Conservation (phyloP, 1,140 invertebrate genomes). For the Habropoda laboriosa region DNA sequence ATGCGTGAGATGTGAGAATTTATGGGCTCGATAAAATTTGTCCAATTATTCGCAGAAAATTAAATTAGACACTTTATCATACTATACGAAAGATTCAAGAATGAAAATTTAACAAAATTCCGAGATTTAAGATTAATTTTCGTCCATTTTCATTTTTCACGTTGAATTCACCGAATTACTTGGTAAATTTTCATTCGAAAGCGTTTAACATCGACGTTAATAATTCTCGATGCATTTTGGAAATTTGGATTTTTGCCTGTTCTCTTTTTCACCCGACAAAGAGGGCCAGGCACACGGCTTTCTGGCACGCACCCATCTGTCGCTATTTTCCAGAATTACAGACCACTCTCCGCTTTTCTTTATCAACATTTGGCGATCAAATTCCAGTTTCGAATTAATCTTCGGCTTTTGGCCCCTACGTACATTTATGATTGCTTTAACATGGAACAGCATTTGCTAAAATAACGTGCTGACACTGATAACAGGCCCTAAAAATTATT, state of each 20-base stretch:
- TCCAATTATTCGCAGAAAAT: too few species aligned
- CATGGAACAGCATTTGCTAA: not conserved
- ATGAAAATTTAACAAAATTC: too few species aligned
- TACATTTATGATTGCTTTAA: constrained; percentile 28
- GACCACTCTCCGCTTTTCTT: constrained; percentile 32
- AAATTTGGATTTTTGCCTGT: constrained; percentile 69
- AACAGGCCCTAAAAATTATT: constrained; percentile 14
- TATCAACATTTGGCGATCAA: constrained; percentile 59
- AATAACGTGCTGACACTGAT: constrained; percentile 45
- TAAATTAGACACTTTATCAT: too few species aligned
- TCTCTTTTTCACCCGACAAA: constrained; percentile 52
- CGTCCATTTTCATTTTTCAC: too few species aligned
- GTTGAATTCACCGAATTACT: too few species aligned
- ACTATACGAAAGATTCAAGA: too few species aligned
- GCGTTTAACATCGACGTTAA: not conserved
- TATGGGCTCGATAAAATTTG: too few species aligned
- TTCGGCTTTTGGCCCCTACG: constrained; percentile 13
- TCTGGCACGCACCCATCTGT: constrained; percentile 62
- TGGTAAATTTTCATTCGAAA: too few species aligned
- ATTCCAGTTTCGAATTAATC: constrained; percentile 63
- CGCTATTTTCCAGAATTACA: constrained; percentile 49
- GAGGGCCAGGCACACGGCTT: constrained; percentile 36
- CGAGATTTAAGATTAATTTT: too few species aligned
- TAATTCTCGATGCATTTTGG: constrained; percentile 40
- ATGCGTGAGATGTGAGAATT: too few species aligned